Evolutionary conservation across 1,140 invertebrate species (phyloP).

Genomic region (Apocrypta bakeri): DNA sequence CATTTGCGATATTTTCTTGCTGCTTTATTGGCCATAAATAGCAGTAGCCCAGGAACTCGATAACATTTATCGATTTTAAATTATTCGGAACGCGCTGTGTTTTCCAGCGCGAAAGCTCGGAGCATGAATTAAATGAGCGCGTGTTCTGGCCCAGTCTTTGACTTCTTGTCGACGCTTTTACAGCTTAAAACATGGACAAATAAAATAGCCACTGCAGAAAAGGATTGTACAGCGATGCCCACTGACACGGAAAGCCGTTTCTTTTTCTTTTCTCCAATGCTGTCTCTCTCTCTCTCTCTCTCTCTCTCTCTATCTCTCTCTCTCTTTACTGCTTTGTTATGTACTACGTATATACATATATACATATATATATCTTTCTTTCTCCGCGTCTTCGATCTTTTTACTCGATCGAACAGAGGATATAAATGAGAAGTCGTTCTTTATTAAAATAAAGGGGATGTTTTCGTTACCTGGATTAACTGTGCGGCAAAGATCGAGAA

Average conservation of each 20-base stretch:
- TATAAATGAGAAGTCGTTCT: not conserved
- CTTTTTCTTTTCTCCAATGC: too few species aligned
- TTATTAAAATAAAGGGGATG: conserved; percentile 16
- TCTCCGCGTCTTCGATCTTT: not conserved
- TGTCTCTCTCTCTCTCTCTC: not conserved
- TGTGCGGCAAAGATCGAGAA: conserved; percentile 73
- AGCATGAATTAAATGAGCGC: conserved; percentile 35
- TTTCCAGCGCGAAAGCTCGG: conserved; percentile 18
- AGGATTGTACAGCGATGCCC: conserved; percentile 15
- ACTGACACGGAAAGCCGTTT: conserved; percentile 15
- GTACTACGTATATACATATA: not conserved
- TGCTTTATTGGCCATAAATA: conserved; percentile 40
- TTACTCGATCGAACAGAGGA: not conserved
- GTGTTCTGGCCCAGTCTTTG: not conserved
- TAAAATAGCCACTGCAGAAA: not conserved
- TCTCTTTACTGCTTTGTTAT: not conserved
- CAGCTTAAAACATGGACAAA: not conserved
- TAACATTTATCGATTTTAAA: conserved; percentile 39
- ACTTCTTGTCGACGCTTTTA: conserved; percentile 6
- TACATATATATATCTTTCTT: not conserved
- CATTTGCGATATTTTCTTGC: conserved; percentile 15
- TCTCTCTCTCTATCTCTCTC: not conserved
- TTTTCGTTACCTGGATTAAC: conserved; percentile 71
- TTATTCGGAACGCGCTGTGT: conserved; percentile 14
- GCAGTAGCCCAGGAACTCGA: not conserved